Evolutionary conservation across 2,888 invertebrate genomes (phyloP).

Genomic region (Mongoloraphidia duomilia): DNA sequence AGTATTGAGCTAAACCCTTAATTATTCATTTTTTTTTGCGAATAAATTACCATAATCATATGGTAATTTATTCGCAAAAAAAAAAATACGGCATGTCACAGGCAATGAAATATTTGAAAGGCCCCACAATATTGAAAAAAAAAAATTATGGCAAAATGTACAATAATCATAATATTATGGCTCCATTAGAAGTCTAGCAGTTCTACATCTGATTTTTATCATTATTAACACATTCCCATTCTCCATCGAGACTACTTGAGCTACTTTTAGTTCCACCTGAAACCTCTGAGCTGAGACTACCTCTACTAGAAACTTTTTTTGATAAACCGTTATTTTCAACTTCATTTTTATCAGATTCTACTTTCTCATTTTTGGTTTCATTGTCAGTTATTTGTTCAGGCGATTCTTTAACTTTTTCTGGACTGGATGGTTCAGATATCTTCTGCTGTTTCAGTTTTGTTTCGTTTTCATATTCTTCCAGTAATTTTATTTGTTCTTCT

Average conservation of each 20-base stretch:
- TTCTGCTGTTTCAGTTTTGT: constrained; percentile 10
- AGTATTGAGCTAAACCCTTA: no score
- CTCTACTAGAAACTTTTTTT: background rate
- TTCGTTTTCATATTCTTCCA: constrained; percentile 55
- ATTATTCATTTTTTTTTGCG: no score
- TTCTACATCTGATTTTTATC: constrained; percentile 2
- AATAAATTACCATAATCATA: no score
- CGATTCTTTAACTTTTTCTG: background rate
- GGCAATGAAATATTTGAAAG: no score
- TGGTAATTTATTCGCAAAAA: no score
- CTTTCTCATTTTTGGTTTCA: background rate
- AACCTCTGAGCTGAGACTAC: constrained; percentile 1
- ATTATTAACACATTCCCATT: constrained; percentile 24
- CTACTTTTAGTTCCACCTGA: constrained; percentile 21
- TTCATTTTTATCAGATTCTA: constrained; percentile 13
- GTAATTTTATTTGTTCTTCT: constrained; percentile 50
- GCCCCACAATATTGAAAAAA: no score
- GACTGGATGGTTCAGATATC: background rate
- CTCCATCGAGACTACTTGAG: constrained; percentile 29
- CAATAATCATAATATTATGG: no score
- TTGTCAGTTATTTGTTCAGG: background rate
- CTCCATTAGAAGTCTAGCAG: no score
- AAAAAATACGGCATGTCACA: no score
- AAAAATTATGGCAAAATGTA: no score
- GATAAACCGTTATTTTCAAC: constrained; percentile 17